Conservation (phyloP, 2,797 vertebrate species). For the Eutrigla gurnardus region DNA sequence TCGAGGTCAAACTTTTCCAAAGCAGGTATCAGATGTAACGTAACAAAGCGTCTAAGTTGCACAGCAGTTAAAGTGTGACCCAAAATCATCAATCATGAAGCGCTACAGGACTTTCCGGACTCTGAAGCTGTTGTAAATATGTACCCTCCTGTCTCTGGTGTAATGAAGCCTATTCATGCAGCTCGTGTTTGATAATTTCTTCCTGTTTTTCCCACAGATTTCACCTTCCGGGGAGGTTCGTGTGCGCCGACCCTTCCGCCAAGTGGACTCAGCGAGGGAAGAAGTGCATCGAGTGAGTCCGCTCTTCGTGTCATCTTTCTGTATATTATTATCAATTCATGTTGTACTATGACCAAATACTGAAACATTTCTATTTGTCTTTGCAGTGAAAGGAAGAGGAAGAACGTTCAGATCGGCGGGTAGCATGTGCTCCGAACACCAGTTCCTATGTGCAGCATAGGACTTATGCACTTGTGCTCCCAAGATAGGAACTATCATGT, state of each 20-base stretch:
- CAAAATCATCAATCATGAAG: background rate
- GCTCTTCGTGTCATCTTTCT: background rate
- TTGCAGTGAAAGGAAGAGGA: conserved; percentile 30
- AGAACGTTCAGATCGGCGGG: fast-evolving
- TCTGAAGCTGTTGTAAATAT: background rate
- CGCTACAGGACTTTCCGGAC: background rate
- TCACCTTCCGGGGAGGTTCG: conserved; percentile 28
- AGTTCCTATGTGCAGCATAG: background rate
- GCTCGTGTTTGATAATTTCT: background rate
- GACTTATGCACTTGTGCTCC: fast-evolving
- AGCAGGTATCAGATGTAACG: too few species aligned
- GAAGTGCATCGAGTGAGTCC: conserved; percentile 71
- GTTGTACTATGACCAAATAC: background rate
- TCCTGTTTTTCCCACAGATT: conserved; percentile 69
- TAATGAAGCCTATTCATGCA: background rate
- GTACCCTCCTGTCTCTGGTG: background rate
- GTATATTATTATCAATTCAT: background rate
- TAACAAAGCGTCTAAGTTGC: background rate
- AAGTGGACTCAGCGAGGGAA: conserved; percentile 34
- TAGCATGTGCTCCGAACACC: background rate
- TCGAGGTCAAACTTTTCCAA: too few species aligned
- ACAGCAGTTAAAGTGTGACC: conserved; percentile 2
- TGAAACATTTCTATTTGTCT: conserved; percentile 3
- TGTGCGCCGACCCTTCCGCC: conserved; percentile 73
- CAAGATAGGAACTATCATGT: background rate